Evolutionary conservation across 2,888 invertebrate genomes (phyloP).

Genomic region (Euplagia quadripunctaria): DNA sequence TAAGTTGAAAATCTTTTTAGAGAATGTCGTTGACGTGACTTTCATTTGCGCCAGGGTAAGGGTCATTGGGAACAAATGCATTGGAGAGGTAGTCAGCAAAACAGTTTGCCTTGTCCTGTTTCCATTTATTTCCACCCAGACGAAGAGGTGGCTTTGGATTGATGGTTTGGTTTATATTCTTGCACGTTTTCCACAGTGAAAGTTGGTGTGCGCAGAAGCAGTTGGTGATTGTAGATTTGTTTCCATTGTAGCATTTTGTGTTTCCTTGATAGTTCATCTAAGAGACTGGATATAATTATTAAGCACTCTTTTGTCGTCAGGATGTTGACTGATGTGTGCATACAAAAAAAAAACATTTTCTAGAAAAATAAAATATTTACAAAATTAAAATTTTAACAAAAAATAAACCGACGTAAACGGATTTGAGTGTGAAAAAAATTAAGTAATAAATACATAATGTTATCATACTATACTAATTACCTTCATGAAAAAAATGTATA

Average conservation of each 20-base stretch:
- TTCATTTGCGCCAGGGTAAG: no score
- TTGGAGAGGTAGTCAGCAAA: slow-evolving; percentile 9
- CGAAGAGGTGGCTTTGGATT: no score
- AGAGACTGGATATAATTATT: background rate
- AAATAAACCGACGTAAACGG: no score
- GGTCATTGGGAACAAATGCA: slow-evolving; percentile 11
- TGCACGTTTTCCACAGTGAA: background rate
- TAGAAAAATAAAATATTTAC: no score
- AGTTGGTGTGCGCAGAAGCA: background rate
- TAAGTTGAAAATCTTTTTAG: slow-evolving; percentile 1
- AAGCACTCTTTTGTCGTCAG: background rate
- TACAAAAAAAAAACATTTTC: no score
- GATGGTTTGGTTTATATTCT: background rate
- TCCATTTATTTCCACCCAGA: slow-evolving; percentile 6
- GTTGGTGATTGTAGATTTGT: background rate
- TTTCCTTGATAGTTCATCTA: background rate
- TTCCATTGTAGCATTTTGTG: background rate
- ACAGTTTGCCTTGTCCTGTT: slow-evolving; percentile 1
- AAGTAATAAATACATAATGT: no score
- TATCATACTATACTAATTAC: no score
- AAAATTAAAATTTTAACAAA: no score
- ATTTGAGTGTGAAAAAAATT: no score
- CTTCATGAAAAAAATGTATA: no score
- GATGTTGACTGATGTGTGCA: background rate
- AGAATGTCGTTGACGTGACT: background rate